Evolutionary conservation across 2,888 invertebrate genomes (phyloP).

Genomic region (Cheilosia grossa): DNA sequence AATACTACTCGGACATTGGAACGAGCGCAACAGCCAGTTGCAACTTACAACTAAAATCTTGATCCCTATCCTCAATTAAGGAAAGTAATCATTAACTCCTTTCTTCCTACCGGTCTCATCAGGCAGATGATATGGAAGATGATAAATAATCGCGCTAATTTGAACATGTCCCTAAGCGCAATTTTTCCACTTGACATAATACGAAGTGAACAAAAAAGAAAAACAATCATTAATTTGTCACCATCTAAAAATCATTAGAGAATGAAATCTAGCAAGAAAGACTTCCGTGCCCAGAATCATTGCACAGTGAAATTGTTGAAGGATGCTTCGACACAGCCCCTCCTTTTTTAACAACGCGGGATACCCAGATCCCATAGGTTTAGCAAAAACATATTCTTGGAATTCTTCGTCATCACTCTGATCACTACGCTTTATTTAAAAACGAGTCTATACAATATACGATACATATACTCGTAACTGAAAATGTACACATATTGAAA

Average conservation of each 20-base stretch:
- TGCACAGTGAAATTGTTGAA: constrained; percentile 15
- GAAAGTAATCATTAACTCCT: constrained; percentile 8
- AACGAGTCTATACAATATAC: neutral
- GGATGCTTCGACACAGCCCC: constrained; percentile 3
- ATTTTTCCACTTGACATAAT: constrained; percentile 36
- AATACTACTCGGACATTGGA: too few relatives aligned
- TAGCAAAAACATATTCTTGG: constrained; percentile 15
- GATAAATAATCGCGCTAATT: constrained; percentile 82
- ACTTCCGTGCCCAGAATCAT: constrained; percentile 26
- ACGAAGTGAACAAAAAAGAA: constrained; percentile 18
- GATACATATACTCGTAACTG: neutral
- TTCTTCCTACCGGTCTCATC: constrained; percentile 51
- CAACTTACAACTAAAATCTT: neutral
- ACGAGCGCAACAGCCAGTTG: neutral
- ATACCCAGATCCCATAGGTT: constrained; percentile 39
- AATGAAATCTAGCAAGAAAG: constrained; percentile 14
- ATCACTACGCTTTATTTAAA: constrained; percentile 36
- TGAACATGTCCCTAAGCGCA: constrained; percentile 82
- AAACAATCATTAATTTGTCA: constrained; percentile 9
- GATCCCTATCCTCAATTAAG: neutral
- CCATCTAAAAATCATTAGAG: constrained; percentile 14
- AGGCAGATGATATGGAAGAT: constrained; percentile 1
- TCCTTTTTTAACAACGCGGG: constrained; percentile 11
- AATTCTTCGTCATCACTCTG: constrained; percentile 25
- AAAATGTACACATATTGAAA: constrained; percentile 24